These are phyloP conservation scores for Tokudaia muenninki DNA, from an alignment of 2,797 vertebrate species.

Conservation along the genomic window DNA sequence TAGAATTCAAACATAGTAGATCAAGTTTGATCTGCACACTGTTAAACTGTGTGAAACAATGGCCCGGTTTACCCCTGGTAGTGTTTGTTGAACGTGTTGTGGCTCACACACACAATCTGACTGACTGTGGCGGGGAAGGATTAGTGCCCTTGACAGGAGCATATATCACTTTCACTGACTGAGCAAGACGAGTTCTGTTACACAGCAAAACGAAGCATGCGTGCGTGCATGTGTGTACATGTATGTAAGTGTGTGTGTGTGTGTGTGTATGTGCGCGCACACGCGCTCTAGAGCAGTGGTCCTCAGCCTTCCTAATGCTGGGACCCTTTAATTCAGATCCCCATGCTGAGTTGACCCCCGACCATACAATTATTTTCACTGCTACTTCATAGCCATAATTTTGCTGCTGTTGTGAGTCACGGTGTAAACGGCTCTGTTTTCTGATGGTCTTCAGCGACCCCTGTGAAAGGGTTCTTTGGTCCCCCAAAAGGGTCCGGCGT, in stretches of 20 bases:
- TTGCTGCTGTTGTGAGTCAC: background rate
- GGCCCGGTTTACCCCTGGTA: background rate
- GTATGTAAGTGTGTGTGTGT: background rate
- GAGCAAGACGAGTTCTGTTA: background rate
- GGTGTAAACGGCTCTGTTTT: background rate
- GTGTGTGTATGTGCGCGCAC: rapidly evolving
- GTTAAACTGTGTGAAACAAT: background rate
- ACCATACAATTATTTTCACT: background rate
- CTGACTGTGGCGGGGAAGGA: background rate
- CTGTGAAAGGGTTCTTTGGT: background rate
- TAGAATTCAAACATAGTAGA: background rate
- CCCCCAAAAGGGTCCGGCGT: rapidly evolving
- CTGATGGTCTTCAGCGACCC: background rate
- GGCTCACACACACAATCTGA: too few relatives aligned
- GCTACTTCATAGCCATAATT: background rate
- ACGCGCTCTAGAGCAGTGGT: background rate
- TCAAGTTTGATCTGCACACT: background rate
- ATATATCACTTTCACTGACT: background rate
- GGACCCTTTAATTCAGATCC: background rate
- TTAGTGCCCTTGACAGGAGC: background rate
- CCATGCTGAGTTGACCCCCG: too few relatives aligned
- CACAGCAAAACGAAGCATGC: background rate
- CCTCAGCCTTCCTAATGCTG: background rate
- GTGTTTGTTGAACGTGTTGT: background rate
- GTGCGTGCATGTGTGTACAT: background rate